phyloP scores from a whole-genome alignment of 2,797 vertebrate genomes.

The Pseudochirops corinnae region DNA sequence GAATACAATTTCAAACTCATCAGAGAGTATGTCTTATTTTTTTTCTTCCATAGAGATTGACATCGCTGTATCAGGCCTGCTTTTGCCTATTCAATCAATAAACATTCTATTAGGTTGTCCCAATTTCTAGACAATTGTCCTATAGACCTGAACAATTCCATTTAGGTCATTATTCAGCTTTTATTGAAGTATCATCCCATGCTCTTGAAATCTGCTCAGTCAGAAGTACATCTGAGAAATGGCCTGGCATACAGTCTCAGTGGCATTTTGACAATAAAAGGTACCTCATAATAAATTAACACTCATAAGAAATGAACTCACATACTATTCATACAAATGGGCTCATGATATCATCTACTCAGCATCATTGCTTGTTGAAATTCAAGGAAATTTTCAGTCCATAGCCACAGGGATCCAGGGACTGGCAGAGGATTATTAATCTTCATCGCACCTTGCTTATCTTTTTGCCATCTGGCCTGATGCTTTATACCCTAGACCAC shows the following conservation, averaged over 20 bases:
- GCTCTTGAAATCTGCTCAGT: constrained; percentile 12
- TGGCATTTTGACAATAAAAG: not conserved
- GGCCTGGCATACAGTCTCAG: not conserved
- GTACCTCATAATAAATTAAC: not conserved
- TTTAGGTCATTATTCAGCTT: constrained; percentile 31
- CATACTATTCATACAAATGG: not conserved
- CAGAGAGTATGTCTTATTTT: not conserved
- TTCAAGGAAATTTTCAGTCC: not conserved
- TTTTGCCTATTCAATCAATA: constrained; percentile 33
- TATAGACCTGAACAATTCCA: constrained; percentile 12
- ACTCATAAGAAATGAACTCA: constrained; percentile 11
- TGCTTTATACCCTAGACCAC: not conserved
- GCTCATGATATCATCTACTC: not conserved
- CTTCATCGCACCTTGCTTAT: not conserved
- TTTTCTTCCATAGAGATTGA: constrained; percentile 10
- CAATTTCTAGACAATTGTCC: constrained; percentile 23
- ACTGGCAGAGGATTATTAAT: not conserved
- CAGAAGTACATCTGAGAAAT: not conserved
- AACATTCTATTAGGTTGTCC: not conserved
- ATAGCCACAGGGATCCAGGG: not conserved
- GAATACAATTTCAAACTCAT: constrained; percentile 3
- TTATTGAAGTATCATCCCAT: not conserved
- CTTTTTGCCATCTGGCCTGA: not conserved
- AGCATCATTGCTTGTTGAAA: not conserved
- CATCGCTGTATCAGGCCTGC: not conserved